Evolutionary conservation across 2,113 vertebrate species (phyloP).

Genomic region (Xiphophorus hellerii): DNA sequence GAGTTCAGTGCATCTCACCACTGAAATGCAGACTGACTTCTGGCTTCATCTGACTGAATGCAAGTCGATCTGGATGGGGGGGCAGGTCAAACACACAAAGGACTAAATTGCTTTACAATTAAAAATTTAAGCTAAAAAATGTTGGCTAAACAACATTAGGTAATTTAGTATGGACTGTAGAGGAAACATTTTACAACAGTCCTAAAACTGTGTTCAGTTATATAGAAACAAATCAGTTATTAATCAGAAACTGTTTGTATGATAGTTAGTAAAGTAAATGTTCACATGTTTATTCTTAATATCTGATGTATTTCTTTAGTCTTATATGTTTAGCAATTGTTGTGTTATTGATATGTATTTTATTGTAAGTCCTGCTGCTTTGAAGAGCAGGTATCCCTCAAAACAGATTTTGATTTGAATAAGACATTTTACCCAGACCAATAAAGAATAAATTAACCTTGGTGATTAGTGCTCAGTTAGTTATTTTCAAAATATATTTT

Average conservation of each 20-base stretch:
- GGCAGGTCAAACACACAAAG: constrained; percentile 3
- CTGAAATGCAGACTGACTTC: constrained; percentile 56
- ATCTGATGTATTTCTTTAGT: background rate
- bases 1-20: constrained; percentile 44
- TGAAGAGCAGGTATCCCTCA: background rate
- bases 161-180: too few species aligned
- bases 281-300: background rate
- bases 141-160: background rate
- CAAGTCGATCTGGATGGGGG: constrained; percentile 34
- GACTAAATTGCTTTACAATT: background rate
- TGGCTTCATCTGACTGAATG: constrained; percentile 55
- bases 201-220: background rate
- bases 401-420: background rate
- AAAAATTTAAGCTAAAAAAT: background rate
- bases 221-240: background rate
- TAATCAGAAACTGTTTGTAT: too few species aligned
- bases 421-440: background rate
- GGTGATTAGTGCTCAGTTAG: background rate
- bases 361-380: background rate
- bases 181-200: background rate
- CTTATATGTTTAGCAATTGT: background rate
- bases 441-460: background rate
- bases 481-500: background rate
- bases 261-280: background rate
- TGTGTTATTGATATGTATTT: background rate